A percentile compares a stretch with the other conserved stretches of the same genome.
Evolutionary conservation across 1,140 invertebrate species (phyloP).

Genomic region (Polyergus mexicanus): DNA sequence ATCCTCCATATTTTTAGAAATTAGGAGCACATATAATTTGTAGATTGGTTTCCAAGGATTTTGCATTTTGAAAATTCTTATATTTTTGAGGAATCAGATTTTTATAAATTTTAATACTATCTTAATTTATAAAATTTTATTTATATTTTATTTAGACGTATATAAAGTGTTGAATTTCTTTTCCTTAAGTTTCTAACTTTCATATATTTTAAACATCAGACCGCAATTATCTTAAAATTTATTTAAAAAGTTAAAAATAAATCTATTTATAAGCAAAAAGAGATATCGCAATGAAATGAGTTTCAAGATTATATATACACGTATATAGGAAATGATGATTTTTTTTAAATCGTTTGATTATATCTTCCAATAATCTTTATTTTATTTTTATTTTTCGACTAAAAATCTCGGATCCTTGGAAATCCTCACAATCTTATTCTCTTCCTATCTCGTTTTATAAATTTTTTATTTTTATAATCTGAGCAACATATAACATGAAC

Average conservation of each 20-base stretch:
- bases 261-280: constrained; percentile 20
- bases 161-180: background rate
- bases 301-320: background rate
- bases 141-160: background rate
- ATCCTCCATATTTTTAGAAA: background rate
- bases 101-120: background rate
- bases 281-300: background rate
- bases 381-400: background rate
- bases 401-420: background rate
- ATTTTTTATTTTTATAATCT: constrained; percentile 1
- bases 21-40: background rate
- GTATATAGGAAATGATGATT: background rate
- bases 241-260: constrained; percentile 22
- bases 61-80: background rate
- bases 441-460: background rate
- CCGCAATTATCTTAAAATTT: constrained; percentile 1
- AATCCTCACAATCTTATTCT: background rate
- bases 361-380: background rate
- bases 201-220: constrained; percentile 3
- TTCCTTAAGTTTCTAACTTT: background rate
- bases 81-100: background rate
- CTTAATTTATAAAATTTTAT: constrained; percentile 19
- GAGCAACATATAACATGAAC: constrained; percentile 25
- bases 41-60: background rate
- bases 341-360: constrained; percentile 28